phyloP scores from a whole-genome alignment of 2,888 invertebrate genomes.

The Mimachlamys varia region DNA sequence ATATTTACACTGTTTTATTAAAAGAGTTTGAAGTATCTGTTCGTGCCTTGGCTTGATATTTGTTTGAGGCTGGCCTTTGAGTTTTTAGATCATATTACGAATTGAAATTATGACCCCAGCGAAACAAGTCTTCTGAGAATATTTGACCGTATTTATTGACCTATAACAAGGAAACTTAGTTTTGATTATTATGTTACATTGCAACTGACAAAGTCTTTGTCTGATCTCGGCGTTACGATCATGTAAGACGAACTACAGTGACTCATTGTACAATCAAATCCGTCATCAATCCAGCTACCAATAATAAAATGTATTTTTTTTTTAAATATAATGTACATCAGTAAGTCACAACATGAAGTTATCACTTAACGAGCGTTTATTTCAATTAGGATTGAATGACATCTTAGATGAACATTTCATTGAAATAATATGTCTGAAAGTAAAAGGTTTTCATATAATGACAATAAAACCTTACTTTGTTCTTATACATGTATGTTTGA shows the following conservation, averaged over 20 bases:
- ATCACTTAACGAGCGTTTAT: too few relatives aligned
- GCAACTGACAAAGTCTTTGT: neutral
- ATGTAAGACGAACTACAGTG: neutral
- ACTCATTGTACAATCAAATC: neutral
- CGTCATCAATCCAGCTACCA: neutral
- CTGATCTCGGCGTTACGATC: neutral
- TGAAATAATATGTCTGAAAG: too few relatives aligned
- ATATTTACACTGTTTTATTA: conserved; percentile 12
- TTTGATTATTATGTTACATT: neutral
- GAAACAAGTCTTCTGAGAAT: neutral
- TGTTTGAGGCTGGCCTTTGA: neutral
- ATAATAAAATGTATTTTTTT: neutral
- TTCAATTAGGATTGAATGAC: too few relatives aligned
- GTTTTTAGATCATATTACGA: conserved; percentile 21
- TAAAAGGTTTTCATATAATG: too few relatives aligned
- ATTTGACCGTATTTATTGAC: neutral
- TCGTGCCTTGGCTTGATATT: neutral
- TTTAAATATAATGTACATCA: neutral
- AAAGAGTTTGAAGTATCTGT: neutral
- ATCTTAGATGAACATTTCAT: too few relatives aligned
- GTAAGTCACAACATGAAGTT: too few relatives aligned
- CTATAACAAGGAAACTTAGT: neutral
- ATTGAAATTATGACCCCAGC: neutral
- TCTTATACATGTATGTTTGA: too few relatives aligned
- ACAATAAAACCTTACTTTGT: too few relatives aligned